Base-by-base conservation (phyloP, 2,888 invertebrate genomes). In the Diabrotica balteata region DNA sequence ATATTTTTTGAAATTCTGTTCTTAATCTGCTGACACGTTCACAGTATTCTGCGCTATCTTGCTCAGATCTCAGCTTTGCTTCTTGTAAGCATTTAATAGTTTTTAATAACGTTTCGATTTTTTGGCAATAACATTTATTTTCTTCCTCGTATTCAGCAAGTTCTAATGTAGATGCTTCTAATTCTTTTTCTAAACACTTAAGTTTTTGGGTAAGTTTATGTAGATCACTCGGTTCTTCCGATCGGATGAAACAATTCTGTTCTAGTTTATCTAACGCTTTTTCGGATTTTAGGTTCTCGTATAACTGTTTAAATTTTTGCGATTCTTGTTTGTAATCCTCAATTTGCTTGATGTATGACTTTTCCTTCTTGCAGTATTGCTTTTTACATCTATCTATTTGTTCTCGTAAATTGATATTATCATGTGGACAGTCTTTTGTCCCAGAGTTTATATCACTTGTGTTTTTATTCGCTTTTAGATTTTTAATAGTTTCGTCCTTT, bases 71-170 rank as follows among this genome's bases (percentile, higher is more conserved):
- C 11, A 66, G 42, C 42, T 68, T 70, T 10, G 68, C 64, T 43
- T 70, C 60, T 51, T 72, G 54, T 32, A 70, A 11, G 42, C 10
- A 50, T 7, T 42, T 54, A 7, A 73, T 52, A 6, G 68, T 61
- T 8, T 53, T 58, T 42, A 55, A 8, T 32, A 71, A 43, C 7
- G 55, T 52, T 42, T 71, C 58, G 8, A 71, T 45, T 59, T 69
- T 66, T 63, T 71, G 72, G 8, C 61, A 57, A 50, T 65, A 67
- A 42, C 62, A 53, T 54, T 66, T 66, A 46, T 71, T 73, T 59
- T 72, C 71, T 60, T 72, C 73, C 53, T 73, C 73, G 17, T 70
- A 70, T 59, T 73, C 70, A 4, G 47, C n/a, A 45, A 67, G 62
- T 54, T 73, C 73, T 49, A 69, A 63, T 42, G 67, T 65, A 3